Evolutionary conservation across 2,797 vertebrate species (phyloP).

Genomic region (Micropoecilia bifurca): DNA sequence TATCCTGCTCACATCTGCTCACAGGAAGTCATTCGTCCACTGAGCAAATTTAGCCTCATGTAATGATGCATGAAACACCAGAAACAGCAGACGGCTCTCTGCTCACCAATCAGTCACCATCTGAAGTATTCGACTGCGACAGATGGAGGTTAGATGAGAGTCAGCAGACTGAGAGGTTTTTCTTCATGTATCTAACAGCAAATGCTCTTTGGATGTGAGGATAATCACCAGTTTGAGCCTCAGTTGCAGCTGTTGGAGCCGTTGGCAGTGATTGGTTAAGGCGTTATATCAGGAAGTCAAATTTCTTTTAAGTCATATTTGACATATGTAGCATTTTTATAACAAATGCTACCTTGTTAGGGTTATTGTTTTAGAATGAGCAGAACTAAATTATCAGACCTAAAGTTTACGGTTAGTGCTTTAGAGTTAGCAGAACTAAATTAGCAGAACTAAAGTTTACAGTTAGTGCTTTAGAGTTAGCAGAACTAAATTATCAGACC

Average conservation of each 20-base stretch:
- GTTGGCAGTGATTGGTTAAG: background rate
- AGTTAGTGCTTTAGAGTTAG: too few species aligned
- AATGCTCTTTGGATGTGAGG: background rate
- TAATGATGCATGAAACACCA: slow-evolving; percentile 5
- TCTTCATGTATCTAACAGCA: background rate
- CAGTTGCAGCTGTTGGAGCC: background rate
- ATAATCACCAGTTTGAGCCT: background rate
- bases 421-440: too few species aligned
- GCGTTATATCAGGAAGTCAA: too few species aligned
- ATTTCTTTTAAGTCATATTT: too few species aligned
- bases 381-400: too few species aligned
- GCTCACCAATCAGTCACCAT: background rate
- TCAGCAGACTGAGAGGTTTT: background rate
- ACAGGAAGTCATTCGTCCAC: slow-evolving; percentile 6
- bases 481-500: too few species aligned
- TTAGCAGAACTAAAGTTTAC: too few species aligned
- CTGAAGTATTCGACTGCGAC: background rate
- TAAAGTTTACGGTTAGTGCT: too few species aligned
- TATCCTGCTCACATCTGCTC: slow-evolving; percentile 2
- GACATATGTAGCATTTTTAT: too few species aligned
- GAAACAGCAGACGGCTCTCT: background rate
- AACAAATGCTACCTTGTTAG: too few species aligned
- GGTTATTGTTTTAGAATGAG: too few species aligned
- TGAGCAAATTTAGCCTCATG: background rate
- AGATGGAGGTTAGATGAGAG: background rate